Conservation (phyloP, 1,140 invertebrate genomes). For the Streblospio benedicti region DNA sequence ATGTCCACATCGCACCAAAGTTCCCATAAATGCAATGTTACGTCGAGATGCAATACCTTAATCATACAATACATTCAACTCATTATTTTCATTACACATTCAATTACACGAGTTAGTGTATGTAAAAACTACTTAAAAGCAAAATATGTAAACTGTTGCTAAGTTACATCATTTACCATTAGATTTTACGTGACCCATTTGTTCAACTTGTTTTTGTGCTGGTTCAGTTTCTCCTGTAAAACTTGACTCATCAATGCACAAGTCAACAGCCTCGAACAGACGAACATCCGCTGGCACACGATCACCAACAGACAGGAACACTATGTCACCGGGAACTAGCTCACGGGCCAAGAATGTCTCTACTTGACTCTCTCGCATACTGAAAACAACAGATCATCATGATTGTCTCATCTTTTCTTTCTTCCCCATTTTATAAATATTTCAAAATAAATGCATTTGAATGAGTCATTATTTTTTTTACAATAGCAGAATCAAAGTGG, state of each 20-base stretch:
- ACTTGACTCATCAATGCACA: slow-evolving; percentile 94
- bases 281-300: slow-evolving; percentile 91
- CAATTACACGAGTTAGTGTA: no score
- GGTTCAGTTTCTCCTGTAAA: slow-evolving; percentile 85
- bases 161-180: no score
- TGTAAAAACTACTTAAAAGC: no score
- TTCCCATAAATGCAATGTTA: slow-evolving; percentile 98
- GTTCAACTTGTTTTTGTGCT: slow-evolving; percentile 43
- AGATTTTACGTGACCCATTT: slow-evolving; percentile 9
- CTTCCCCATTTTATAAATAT: no score
- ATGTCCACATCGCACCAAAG: slow-evolving; percentile 88
- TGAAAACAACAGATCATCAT: slow-evolving; percentile 25
- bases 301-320: slow-evolving; percentile 86
- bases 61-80: slow-evolving; percentile 8
- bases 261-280: slow-evolving; percentile 74
- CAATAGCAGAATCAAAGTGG: background rate
- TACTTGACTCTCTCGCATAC: slow-evolving; percentile 73
- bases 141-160: no score
- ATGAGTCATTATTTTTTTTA: no score
- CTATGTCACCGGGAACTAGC: slow-evolving; percentile 95
- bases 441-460: no score
- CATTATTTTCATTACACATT: no score
- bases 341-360: slow-evolving; percentile 87
- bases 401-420: no score
- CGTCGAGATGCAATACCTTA: slow-evolving; percentile 24